Percentiles rank a stretch among this genome's conserved stretches.
phyloP scores from a whole-genome alignment of 2,888 invertebrate species.

The Cotesia congregata region DNA sequence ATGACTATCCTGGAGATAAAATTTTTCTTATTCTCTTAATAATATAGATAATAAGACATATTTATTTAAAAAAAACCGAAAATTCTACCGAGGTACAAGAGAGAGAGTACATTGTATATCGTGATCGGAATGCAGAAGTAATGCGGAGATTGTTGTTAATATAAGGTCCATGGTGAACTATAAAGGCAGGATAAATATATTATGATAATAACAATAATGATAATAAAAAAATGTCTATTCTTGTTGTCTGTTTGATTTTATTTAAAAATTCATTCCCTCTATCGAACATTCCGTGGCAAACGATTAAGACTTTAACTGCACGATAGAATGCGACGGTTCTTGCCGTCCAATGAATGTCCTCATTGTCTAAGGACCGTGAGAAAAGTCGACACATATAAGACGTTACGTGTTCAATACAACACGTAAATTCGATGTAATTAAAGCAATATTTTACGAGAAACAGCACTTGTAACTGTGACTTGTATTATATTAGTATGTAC shows the following conservation, averaged over 20 bases:
- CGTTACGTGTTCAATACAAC: constrained; percentile 34
- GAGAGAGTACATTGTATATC: background rate
- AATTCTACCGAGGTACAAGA: too few species aligned
- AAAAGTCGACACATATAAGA: constrained; percentile 56
- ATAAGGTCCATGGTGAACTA: background rate
- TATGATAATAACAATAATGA: background rate
- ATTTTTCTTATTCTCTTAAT: too few species aligned
- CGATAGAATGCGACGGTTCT: constrained; percentile 36
- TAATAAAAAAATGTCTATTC: background rate
- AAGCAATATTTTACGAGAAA: constrained; percentile 44
- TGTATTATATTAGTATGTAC: background rate
- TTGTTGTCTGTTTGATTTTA: constrained; percentile 36
- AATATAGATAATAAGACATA: too few species aligned
- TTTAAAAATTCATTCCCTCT: constrained; percentile 51
- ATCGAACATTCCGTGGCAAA: constrained; percentile 57
- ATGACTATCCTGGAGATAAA: too few species aligned
- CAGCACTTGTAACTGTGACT: background rate
- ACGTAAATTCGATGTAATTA: constrained; percentile 63
- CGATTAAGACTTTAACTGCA: constrained; percentile 59
- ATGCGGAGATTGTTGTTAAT: background rate
- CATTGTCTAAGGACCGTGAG: constrained; percentile 64
- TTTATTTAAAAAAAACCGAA: too few species aligned
- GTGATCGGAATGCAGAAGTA: constrained; percentile 11
- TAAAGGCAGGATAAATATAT: background rate
- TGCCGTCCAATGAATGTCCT: constrained; percentile 64